These are phyloP conservation scores for Meloidogyne chitwoodi DNA, from an alignment of 1,140 invertebrate species.

Conservation along the genomic window DNA sequence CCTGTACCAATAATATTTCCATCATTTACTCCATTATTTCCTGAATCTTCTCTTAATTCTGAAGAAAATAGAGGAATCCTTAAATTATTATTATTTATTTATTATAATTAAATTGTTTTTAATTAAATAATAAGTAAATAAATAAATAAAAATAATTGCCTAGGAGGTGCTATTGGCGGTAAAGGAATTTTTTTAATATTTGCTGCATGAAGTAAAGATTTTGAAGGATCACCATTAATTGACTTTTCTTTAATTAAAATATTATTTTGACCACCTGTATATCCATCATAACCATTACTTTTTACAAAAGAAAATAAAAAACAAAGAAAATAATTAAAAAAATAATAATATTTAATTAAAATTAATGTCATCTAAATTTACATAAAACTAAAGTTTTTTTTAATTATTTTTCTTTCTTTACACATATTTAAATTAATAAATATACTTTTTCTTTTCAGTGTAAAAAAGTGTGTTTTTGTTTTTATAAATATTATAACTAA, in stretches of 20 bases:
- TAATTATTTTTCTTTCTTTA: too few relatives aligned
- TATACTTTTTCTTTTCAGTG: not conserved
- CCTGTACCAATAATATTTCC: not conserved
- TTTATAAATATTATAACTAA: not conserved
- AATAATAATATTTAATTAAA: not conserved
- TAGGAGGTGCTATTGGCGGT: conserved; percentile 17
- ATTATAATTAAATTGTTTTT: too few relatives aligned
- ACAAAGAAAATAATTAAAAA: not conserved
- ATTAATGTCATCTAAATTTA: not conserved
- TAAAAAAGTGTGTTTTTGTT: not conserved
- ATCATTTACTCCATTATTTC: not conserved
- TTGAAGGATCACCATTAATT: not conserved
- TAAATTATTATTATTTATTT: too few relatives aligned
- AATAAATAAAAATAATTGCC: not conserved
- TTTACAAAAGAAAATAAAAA: not conserved
- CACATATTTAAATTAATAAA: not conserved
- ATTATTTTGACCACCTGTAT: conserved; percentile 5
- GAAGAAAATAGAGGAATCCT: conserved; percentile 12
- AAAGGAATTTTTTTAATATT: conserved; percentile 20
- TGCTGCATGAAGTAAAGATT: not conserved
- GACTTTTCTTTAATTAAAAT: not conserved
- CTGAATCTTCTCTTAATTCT: not conserved
- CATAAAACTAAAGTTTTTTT: too few relatives aligned
- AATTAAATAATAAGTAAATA: too few relatives aligned
- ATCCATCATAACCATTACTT: conserved; percentile 17